phyloP scores from a whole-genome alignment of 1,140 invertebrate species.

The Papilio polytes region DNA sequence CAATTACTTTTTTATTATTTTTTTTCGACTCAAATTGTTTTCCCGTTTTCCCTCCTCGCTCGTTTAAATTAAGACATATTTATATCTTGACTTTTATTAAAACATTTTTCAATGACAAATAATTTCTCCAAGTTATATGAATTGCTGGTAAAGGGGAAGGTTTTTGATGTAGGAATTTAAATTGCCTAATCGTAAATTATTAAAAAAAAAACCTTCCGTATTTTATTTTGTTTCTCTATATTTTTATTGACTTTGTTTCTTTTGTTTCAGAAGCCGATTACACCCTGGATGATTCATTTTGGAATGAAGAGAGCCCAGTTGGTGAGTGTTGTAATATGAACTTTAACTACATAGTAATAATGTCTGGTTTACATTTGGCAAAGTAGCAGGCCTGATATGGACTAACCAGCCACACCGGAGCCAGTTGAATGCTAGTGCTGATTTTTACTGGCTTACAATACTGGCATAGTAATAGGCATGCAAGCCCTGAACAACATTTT shows the following conservation, averaged over 20 bases:
- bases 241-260: constrained; percentile 31
- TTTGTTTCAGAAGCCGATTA: constrained; percentile 94
- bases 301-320: constrained; percentile 94
- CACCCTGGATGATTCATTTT: constrained; percentile 95
- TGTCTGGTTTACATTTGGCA: no score
- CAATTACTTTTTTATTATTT: constrained; percentile 50
- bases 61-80: constrained; percentile 5
- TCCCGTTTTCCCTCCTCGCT: not conserved
- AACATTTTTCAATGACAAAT: not conserved
- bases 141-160: not conserved
- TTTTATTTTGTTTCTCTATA: constrained; percentile 7
- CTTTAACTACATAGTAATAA: no score
- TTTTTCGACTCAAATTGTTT: constrained; percentile 35
- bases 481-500: no score
- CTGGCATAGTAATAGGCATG: no score
- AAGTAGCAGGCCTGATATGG: no score
- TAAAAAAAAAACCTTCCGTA: not conserved
- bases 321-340: constrained; percentile 79
- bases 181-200: not conserved
- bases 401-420: no score
- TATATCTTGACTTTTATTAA: constrained; percentile 2
- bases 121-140: not conserved
- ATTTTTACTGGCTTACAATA: no score
- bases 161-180: not conserved
- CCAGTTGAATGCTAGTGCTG: no score